Percentiles rank a stretch among this genome's conserved stretches.
Conservation (phyloP, 2,888 invertebrate species). For the Leptinotarsa juncta region DNA sequence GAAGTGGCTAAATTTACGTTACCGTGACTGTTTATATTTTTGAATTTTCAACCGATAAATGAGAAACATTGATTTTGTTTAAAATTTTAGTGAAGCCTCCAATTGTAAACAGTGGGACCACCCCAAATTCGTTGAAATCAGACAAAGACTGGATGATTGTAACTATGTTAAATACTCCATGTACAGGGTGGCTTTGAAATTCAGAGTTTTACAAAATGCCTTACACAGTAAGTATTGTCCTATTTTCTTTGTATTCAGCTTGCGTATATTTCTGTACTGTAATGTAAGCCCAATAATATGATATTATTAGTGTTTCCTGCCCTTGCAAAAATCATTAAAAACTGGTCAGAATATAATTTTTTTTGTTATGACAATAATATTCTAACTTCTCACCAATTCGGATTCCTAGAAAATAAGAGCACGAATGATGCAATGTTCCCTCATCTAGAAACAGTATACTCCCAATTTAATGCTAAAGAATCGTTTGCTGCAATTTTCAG, state of each 20-base stretch:
- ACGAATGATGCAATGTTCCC: no score
- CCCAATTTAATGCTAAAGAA: no score
- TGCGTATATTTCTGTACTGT: no score
- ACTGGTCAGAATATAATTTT: no score
- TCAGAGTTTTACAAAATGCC: conserved; percentile 72
- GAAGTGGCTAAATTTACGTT: neutral
- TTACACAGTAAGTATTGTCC: conserved; percentile 72
- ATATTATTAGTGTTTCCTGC: no score
- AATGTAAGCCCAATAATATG: no score
- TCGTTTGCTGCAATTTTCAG: no score
- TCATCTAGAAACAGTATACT: no score
- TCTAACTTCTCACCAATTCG: no score
- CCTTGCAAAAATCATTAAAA: no score
- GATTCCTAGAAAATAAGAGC: no score
- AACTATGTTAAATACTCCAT: conserved; percentile 80
- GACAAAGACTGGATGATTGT: conserved; percentile 72
- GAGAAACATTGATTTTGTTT: neutral
- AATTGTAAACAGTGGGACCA: conserved; percentile 71
- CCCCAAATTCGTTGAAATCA: conserved; percentile 71
- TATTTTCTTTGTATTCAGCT: neutral
- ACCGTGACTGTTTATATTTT: neutral
- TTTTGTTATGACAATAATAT: no score
- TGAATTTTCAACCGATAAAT: neutral
- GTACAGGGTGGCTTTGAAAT: conserved; percentile 82
- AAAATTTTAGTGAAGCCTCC: conserved; percentile 67